Evolutionary conservation across 1,140 invertebrate genomes (phyloP).

Genomic region (Neotoxoptera formosana): DNA sequence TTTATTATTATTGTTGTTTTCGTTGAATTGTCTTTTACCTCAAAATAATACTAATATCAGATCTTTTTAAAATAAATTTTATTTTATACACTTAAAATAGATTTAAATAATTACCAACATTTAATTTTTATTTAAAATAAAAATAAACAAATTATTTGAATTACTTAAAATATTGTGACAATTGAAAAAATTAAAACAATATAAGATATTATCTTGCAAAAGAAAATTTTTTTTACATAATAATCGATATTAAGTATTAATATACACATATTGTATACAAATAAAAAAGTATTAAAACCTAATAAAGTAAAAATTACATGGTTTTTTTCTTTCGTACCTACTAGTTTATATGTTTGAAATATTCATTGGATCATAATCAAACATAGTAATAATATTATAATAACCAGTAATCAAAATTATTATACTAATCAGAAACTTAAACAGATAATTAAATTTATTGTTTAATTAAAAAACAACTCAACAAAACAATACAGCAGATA

Average conservation of each 20-base stretch:
- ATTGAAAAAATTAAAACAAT: background rate
- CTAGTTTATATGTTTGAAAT: background rate
- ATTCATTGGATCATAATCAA: background rate
- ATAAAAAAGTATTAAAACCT: background rate
- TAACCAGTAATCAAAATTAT: background rate
- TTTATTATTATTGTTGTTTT: background rate
- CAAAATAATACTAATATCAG: background rate
- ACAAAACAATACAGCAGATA: background rate
- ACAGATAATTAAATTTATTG: background rate
- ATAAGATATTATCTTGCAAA: too few species aligned
- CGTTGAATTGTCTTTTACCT: background rate
- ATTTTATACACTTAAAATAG: background rate
- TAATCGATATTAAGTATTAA: background rate
- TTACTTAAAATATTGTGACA: background rate
- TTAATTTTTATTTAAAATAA: too few species aligned
- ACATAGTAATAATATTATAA: background rate
- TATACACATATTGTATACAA: background rate
- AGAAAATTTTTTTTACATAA: too few species aligned
- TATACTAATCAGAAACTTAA: background rate
- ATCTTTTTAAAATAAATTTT: background rate
- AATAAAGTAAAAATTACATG: background rate
- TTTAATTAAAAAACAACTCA: background rate
- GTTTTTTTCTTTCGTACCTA: background rate
- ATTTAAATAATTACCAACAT: background rate
- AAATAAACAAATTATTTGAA: background rate